Evolutionary conservation across 2,797 vertebrate genomes (phyloP).

Genomic region (Pteronotus mesoamericanus): DNA sequence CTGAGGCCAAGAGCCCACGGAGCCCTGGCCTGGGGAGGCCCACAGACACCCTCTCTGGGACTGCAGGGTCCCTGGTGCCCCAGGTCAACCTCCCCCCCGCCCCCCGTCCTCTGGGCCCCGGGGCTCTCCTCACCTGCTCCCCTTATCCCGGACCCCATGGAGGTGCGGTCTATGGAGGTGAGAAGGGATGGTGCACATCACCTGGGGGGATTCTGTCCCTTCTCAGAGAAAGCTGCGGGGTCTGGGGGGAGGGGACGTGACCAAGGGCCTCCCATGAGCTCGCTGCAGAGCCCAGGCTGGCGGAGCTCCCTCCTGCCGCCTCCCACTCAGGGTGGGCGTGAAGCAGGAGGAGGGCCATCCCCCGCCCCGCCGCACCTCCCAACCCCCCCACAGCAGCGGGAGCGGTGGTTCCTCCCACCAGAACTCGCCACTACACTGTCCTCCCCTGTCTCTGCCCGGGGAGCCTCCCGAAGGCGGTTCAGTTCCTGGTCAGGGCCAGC

Average conservation of each 20-base stretch:
- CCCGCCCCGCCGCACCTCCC: too few relatives aligned
- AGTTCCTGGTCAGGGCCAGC: neutral
- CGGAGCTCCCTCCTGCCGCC: rapidly evolving
- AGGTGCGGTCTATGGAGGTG: rapidly evolving
- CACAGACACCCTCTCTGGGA: neutral
- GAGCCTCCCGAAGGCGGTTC: rapidly evolving
- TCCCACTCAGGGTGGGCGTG: neutral
- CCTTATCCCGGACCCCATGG: neutral
- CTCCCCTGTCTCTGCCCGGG: neutral
- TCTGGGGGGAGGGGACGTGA: neutral
- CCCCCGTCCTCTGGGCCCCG: rapidly evolving
- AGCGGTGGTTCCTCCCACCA: rapidly evolving
- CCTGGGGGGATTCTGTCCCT: neutral
- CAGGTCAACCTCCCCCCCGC: rapidly evolving
- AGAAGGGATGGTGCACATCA: neutral
- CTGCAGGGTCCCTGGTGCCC: neutral
- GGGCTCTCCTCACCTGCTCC: neutral
- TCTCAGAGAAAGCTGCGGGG: neutral
- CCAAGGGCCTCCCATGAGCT: rapidly evolving
- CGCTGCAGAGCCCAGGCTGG: rapidly evolving
- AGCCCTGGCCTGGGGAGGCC: neutral
- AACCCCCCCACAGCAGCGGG: too few relatives aligned
- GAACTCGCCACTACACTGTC: too few relatives aligned
- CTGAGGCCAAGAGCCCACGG: neutral
- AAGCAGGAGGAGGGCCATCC: neutral